phyloP scores from a whole-genome alignment of 1,140 invertebrate genomes.

The Papilio dardanus region DNA sequence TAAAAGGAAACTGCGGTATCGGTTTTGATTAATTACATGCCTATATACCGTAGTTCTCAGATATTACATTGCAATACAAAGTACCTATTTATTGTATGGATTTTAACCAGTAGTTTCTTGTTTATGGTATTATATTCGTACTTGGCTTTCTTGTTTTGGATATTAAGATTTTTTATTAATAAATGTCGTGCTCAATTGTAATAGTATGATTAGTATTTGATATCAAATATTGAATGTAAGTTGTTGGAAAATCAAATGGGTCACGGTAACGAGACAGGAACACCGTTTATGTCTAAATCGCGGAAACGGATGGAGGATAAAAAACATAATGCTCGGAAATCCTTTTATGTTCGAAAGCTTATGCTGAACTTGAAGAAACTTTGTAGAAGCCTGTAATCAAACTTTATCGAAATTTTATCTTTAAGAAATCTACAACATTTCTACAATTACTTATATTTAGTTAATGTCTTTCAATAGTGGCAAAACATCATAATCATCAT shows the following conservation, averaged over 20 bases:
- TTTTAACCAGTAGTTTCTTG: background rate
- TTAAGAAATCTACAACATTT: background rate
- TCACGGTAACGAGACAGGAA: background rate
- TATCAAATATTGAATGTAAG: background rate
- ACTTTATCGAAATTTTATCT: background rate
- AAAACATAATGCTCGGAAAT: slow-evolving; percentile 19
- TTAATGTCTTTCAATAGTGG: background rate
- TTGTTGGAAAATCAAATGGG: background rate
- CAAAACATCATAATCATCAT: too few relatives aligned
- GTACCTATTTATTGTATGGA: background rate
- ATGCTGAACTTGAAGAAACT: background rate
- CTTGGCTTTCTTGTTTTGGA: background rate
- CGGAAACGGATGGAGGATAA: slow-evolving; percentile 11
- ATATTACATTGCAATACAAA: too few relatives aligned
- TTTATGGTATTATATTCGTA: too few relatives aligned
- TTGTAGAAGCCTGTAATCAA: background rate
- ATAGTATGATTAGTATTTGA: background rate
- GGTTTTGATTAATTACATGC: too few relatives aligned
- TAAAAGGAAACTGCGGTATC: too few relatives aligned
- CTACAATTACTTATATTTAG: background rate
- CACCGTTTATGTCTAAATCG: slow-evolving; percentile 12
- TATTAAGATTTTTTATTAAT: background rate
- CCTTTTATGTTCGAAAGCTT: slow-evolving; percentile 19
- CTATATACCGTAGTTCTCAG: too few relatives aligned
- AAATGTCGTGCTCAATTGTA: background rate